These are phyloP conservation scores for Chironomus tepperi DNA, from an alignment of 1,140 invertebrate genomes.

Conservation along the genomic window DNA sequence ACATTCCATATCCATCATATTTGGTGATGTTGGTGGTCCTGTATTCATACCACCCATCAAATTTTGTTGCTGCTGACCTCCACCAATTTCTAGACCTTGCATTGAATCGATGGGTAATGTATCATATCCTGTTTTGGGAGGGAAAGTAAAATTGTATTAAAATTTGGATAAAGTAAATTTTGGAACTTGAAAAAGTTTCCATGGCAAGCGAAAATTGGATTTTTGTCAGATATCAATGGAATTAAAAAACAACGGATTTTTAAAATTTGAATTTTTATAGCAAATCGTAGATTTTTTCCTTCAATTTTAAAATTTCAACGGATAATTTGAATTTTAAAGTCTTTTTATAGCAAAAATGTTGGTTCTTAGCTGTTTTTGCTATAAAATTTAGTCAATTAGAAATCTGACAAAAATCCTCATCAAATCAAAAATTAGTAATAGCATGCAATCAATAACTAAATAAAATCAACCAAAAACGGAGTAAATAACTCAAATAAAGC, in stretches of 20 bases:
- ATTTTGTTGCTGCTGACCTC: conserved; percentile 39
- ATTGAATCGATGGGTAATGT: conserved; percentile 94
- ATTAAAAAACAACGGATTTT: too few relatives aligned
- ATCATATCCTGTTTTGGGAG: conserved; percentile 69
- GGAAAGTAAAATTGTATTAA: neutral
- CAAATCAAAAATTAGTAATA: neutral
- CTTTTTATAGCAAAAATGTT: too few relatives aligned
- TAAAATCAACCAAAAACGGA: neutral
- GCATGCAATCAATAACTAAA: neutral
- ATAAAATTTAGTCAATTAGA: too few relatives aligned
- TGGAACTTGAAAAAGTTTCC: neutral
- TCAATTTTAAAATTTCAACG: too few relatives aligned
- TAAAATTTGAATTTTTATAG: too few relatives aligned
- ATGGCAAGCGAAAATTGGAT: too few relatives aligned
- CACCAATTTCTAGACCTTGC: conserved; percentile 86
- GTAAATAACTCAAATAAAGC: neutral
- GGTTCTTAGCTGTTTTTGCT: too few relatives aligned
- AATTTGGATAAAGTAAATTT: neutral
- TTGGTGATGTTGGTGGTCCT: conserved; percentile 46
- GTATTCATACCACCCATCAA: conserved; percentile 54
- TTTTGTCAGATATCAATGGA: too few relatives aligned
- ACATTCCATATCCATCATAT: conserved; percentile 60
- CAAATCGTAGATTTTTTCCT: too few relatives aligned
- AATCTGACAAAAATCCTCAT: too few relatives aligned
- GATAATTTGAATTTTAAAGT: too few relatives aligned